Evolutionary conservation across 2,113 vertebrate species (phyloP), one percentile per base, ranked within the genome.

Genomic region (Petromus typicus): DNA sequence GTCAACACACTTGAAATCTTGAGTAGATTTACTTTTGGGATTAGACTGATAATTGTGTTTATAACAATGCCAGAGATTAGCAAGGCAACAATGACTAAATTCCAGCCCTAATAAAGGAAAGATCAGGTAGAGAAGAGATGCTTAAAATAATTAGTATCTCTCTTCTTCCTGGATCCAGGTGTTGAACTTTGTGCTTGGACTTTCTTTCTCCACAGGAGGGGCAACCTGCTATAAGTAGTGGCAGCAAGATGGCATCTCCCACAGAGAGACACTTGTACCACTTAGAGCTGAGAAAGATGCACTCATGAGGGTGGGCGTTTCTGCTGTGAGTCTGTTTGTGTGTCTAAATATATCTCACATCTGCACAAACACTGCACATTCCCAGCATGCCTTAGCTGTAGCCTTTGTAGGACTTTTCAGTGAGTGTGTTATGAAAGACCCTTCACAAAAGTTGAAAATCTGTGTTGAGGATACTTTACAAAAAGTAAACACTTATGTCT

Each of bases 321-420:
- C 91, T 0, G 1, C 59, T 85, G 64, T 76, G 88, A 85, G 75
- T 12, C 0, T 51, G 22, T 51, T 91, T 22, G 5, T 66, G 48
- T 64, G 32, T 64, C 83, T 97, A 96, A 94, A 93, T 94, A 97
- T 93, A 97, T 78, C 59, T 12, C 25, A 81, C 93, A 97, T 89
- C 95, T 96, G 94, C 82, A 79, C 16, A 22, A 9, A 27, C 5
- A 32, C 23, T 69, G 32, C 37, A 75, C 86, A 40, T 13, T 79
- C 23, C 2, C 73, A 79, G 43, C 40, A 34, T 0, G 7, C 7
- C 23, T 92, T 63, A 64, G n/a, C 27, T 32, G 27, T 37, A 57
- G 56, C 61, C 40, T 95, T 92, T 61, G 2, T 37, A 86, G 54
- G 48, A 54, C 78, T 78, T 92, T 61, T 25, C 54, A 37, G 34